A percentile compares a stretch with the other conserved stretches of the same genome.
Conservation (phyloP, 2,113 vertebrate species). For the Dasyornis broadbenti region DNA sequence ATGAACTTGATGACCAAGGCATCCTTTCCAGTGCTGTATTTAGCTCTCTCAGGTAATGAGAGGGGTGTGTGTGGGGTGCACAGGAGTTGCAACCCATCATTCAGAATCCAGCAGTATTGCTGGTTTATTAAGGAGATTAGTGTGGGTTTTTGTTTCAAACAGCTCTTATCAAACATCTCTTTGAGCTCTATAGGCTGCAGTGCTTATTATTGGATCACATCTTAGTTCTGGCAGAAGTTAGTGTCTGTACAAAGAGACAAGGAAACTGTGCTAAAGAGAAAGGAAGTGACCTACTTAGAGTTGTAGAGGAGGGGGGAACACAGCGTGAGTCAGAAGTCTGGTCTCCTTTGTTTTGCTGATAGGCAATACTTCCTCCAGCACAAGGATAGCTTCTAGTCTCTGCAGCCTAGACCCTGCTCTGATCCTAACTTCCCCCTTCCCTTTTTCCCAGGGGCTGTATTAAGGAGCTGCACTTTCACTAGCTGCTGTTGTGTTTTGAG, state of each 20-base stretch:
- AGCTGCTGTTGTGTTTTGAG: neutral
- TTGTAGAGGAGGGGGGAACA: neutral
- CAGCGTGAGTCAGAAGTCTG: neutral
- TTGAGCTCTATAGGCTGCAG: neutral
- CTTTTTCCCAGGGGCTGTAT: neutral
- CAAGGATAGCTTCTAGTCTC: neutral
- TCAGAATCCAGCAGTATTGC: neutral
- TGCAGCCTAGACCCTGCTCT: neutral
- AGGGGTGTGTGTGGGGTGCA: no score
- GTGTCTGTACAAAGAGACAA: neutral
- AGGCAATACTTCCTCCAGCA: neutral
- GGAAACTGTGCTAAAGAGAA: neutral
- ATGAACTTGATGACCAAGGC: rapidly evolving
- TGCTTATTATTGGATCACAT: neutral
- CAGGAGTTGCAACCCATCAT: neutral
- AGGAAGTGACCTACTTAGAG: constrained; percentile 16
- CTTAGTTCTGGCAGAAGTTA: neutral
- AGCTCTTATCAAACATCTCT: neutral
- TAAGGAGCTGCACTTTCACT: neutral
- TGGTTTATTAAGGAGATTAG: neutral
- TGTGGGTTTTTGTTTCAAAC: neutral
- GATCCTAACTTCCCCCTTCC: neutral
- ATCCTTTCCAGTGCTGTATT: neutral
- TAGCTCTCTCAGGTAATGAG: neutral
- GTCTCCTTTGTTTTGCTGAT: neutral